Percentiles rank a stretch among this genome's conserved stretches.
These are phyloP conservation scores for Papilio xuthus DNA, from an alignment of 1,140 invertebrate genomes.

Conservation along the genomic window DNA sequence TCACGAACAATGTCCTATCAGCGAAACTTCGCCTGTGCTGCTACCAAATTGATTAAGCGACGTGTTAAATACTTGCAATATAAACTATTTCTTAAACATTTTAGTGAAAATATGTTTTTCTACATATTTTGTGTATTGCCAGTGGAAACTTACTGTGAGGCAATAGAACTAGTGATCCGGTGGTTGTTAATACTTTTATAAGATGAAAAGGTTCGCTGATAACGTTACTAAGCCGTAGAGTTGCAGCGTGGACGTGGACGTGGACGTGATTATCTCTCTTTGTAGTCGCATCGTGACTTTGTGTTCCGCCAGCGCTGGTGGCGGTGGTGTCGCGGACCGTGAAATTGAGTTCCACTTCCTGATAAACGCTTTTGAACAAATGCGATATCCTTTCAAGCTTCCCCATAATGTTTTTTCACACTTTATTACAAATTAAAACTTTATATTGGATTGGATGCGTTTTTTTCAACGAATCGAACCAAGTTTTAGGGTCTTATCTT, in stretches of 20 bases:
- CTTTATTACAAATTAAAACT: slow-evolving; percentile 7
- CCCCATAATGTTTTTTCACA: background rate
- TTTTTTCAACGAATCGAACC: background rate
- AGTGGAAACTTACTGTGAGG: background rate
- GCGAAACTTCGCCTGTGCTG: background rate
- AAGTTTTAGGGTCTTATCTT: background rate
- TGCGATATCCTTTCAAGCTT: slow-evolving; percentile 20
- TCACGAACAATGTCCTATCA: slow-evolving; percentile 16
- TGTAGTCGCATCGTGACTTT: slow-evolving; percentile 8
- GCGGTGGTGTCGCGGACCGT: slow-evolving; percentile 9
- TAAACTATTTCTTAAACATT: background rate
- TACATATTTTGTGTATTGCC: too few species aligned
- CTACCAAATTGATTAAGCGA: background rate
- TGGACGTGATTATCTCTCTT: background rate
- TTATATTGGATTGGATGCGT: background rate
- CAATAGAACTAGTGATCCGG: background rate
- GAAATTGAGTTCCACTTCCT: slow-evolving; percentile 25
- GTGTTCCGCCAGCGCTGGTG: background rate
- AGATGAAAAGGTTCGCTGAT: background rate
- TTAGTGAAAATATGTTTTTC: background rate
- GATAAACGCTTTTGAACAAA: slow-evolving; percentile 21
- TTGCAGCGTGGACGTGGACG: background rate
- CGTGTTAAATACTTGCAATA: background rate
- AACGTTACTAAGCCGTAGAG: background rate
- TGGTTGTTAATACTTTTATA: background rate